Conservation (phyloP, 2,113 vertebrate species). For the Oreochromis tanganicae region DNA sequence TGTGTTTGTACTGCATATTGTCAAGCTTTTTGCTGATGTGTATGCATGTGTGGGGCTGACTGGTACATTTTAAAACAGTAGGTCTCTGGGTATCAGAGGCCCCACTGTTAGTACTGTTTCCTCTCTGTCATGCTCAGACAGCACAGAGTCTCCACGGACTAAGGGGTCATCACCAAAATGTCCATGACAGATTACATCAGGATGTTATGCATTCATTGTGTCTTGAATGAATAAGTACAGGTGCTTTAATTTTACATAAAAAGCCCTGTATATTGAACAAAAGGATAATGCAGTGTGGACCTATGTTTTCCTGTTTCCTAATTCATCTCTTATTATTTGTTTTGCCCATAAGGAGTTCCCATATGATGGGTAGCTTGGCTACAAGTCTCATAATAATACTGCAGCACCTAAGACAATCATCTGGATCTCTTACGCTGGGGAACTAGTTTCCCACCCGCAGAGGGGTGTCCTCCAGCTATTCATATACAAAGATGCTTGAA, state of each 20-base stretch:
- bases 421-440: constrained; percentile 73
- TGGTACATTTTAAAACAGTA: constrained; percentile 1
- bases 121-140: constrained; percentile 29
- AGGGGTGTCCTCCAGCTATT: constrained; percentile 79
- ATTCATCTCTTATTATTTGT: constrained; percentile 11
- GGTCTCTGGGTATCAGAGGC: constrained; percentile 1
- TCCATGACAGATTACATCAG: constrained; percentile 12
- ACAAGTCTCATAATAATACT: constrained; percentile 74
- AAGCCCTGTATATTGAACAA: background rate
- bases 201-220: background rate
- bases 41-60: constrained; percentile 28
- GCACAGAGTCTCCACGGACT: constrained; percentile 10
- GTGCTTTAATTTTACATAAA: background rate
- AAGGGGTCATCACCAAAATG: background rate
- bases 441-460: constrained; percentile 73
- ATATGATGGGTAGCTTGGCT: constrained; percentile 82
- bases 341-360: constrained; percentile 68
- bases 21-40: background rate
- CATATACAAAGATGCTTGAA: constrained; percentile 73
- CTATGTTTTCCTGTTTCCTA: background rate
- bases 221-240: constrained; percentile 1
- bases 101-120: background rate
- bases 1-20: background rate
- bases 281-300: constrained; percentile 13
- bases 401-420: constrained; percentile 93